Conservation (phyloP, 2,888 invertebrate species). For the Carabus problematicus region DNA sequence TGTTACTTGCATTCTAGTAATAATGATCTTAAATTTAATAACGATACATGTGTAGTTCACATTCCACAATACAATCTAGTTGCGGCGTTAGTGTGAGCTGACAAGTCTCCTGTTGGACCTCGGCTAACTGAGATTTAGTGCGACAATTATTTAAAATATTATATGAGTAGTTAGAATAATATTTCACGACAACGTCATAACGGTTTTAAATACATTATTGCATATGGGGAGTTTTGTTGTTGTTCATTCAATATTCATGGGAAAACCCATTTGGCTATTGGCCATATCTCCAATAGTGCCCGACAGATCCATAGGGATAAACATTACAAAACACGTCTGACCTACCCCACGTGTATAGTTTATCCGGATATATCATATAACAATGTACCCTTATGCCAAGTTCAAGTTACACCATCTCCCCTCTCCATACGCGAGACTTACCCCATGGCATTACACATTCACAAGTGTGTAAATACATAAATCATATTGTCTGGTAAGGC, state of each 20-base stretch:
- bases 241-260: constrained; percentile 41
- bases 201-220: no score
- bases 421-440: background rate
- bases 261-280: constrained; percentile 23
- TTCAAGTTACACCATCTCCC: constrained; percentile 3
- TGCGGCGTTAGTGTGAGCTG: no score
- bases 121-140: no score
- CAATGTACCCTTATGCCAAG: constrained; percentile 16
- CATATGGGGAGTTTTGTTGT: no score
- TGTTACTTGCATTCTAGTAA: background rate
- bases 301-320: background rate
- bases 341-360: background rate
- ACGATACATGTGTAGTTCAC: background rate
- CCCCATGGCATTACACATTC: constrained; percentile 10
- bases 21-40: background rate
- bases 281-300: constrained; percentile 6
- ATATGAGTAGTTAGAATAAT: no score
- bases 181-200: no score
- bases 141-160: background rate
- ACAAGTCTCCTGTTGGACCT: no score
- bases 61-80: no score
- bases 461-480: constrained; percentile 24
- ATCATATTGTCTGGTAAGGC: background rate
- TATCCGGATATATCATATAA: constrained; percentile 14
- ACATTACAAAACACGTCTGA: constrained; percentile 12